phyloP scores from a whole-genome alignment of 1,140 invertebrate species.

The Temnothorax longispinosus region DNA sequence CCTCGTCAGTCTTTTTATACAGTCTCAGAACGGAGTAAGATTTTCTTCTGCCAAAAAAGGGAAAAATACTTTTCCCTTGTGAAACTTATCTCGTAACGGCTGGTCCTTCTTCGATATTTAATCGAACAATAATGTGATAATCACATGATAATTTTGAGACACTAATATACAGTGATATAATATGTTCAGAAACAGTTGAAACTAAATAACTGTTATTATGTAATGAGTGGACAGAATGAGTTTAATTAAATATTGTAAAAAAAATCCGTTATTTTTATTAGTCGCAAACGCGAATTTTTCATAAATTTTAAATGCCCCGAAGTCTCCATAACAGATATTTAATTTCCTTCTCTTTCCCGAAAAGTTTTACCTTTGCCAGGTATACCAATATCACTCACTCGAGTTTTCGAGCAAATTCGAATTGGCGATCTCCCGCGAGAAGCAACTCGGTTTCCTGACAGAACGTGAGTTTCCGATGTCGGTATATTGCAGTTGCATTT shows the following conservation, averaged over 20 bases:
- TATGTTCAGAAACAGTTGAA: background rate
- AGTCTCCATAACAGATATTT: background rate
- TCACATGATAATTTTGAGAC: background rate
- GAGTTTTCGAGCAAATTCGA: constrained; percentile 38
- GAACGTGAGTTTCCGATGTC: background rate
- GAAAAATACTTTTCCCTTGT: background rate
- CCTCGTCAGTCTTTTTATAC: constrained; percentile 25
- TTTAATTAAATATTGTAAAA: background rate
- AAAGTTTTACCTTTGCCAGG: background rate
- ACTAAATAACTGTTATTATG: background rate
- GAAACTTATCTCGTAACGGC: background rate
- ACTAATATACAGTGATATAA: background rate
- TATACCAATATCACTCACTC: background rate
- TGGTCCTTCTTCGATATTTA: background rate
- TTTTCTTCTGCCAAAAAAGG: background rate
- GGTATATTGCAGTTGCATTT: constrained; percentile 8
- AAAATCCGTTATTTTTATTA: background rate
- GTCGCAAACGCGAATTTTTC: background rate
- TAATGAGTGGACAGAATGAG: background rate
- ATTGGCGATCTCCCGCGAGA: background rate
- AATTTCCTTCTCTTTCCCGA: background rate
- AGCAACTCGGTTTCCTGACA: background rate
- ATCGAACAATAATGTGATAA: background rate
- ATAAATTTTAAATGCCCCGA: background rate
- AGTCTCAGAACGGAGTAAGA: background rate